A percentile compares a stretch with the other conserved stretches of the same genome.
phyloP scores from a whole-genome alignment of 2,888 invertebrate species.

The Dicycla oo region DNA sequence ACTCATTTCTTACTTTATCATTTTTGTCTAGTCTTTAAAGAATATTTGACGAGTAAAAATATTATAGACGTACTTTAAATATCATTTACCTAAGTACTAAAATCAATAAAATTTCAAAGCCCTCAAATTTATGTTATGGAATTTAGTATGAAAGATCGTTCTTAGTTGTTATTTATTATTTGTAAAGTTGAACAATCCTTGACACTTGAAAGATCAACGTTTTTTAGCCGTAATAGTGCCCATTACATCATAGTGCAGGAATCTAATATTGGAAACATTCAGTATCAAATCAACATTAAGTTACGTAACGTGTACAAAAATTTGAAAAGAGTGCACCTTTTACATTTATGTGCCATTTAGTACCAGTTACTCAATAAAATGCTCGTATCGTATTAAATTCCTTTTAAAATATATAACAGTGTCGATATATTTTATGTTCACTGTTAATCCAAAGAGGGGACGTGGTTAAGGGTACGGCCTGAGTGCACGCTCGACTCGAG shows the following conservation, averaged over 20 bases:
- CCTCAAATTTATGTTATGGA: too few species aligned
- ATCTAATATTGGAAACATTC: background rate
- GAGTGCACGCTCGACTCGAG: too few species aligned
- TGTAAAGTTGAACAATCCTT: too few species aligned
- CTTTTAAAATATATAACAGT: too few species aligned
- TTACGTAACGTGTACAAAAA: background rate
- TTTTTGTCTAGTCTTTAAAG: background rate
- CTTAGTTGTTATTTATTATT: background rate
- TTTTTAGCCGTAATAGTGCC: background rate
- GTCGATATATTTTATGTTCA: conserved; percentile 24
- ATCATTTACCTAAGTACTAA: too few species aligned
- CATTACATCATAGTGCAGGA: background rate
- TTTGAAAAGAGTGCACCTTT: conserved; percentile 9
- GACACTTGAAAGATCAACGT: background rate
- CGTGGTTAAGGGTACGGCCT: too few species aligned
- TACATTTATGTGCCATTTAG: conserved; percentile 21
- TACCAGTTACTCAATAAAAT: conserved; percentile 35
- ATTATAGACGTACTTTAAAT: background rate
- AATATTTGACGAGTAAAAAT: background rate
- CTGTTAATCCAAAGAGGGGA: conserved; percentile 43
- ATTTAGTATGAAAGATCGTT: background rate
- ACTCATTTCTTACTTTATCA: too few species aligned
- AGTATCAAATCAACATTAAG: background rate
- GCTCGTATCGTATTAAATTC: conserved; percentile 24
- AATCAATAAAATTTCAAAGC: background rate